Base-by-base conservation (phyloP, 2,888 invertebrate genomes). In the Dromius quadrimaculatus region DNA sequence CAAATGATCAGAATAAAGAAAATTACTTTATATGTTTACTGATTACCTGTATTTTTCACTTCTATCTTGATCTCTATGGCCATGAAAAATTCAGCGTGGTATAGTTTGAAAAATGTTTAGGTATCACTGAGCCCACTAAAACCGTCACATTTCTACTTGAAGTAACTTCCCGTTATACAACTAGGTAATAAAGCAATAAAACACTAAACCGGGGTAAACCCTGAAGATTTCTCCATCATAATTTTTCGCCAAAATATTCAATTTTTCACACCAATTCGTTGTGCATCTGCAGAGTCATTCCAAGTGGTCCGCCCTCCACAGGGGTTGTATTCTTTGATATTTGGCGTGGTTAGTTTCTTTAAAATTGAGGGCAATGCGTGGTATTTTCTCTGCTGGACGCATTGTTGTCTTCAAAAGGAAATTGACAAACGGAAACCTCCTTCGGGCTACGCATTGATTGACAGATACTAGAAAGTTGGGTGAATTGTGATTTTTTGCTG, bases 201-300 rank as follows among this genome's bases (percentile, higher is more conserved):
- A 34, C 59, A 59, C 8, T 59, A 36, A 59, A 59, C 13, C 57
- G 22, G 9, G 11, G 32, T n/a, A 9, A 59, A 59, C 34, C 19
- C 36, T 59, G 28, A 23, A 15, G 50, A 54, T 54, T 17, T 59
- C 59, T 36, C 59, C 59, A 57, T 17, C 57, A 28, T 57, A 34
- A 32, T 32, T 32, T 32, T 32, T 17, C 19, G 9, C 4, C 11
- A 19, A 74, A 73, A 72, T 73, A 73, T 73, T 74, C 72, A 71
- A 75, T 74, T 74, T 74, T 75, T 74, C 74, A 73, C 72, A 72
- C 72, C 73, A 70, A 75, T 75, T 75, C 71, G 73, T 72, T 73
- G 72, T 41, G 73, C 78, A 79, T 78, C 78, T 78, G 78, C 76
- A 70, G 9, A 11, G 22, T 17, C 11, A 59, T 36, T 59, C 19